Evolutionary conservation across 2,888 invertebrate species (phyloP), one percentile per base, ranked within the genome.

Genomic region (Phengaris arion): DNA sequence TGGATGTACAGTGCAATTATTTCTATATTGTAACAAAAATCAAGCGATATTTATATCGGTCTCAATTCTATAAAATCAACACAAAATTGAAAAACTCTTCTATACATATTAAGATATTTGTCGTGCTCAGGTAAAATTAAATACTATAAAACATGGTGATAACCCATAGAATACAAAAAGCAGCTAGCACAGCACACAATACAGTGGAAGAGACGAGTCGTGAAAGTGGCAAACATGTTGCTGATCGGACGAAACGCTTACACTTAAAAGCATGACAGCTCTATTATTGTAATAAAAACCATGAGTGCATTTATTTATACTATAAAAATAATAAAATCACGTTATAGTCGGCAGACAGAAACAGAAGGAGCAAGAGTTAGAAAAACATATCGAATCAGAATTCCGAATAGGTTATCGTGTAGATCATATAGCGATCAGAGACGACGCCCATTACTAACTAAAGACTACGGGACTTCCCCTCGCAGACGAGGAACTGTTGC

Each of bases 161-260:
- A 89, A 91, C 89, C 91, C 90, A 91, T 91, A 92, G 90, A 91
- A 64, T 90, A 93, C 93, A 92, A 93, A 92, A 93, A 93, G 93
- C 93, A 93, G 93, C 93, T 93, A 93, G 91, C 93, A 92, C 90
- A 92, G 91, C 93, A 93, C 93, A 92, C 93, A 89, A 85, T 89
- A 92, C 89, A 92, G 93, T 93, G 92, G 93, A 92, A 92, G 89
- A 92, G 90, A 90, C 93, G 89, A 93, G 85, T 90, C 87, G 92
- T 91, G 93, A 91, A 87, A 89, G 90, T 92, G 90, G 89, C 90
- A 91, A 91, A 92, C 89, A 89, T 87, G 85, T 92, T 88, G 92
- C 90, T 91, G 90, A 89, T 90, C 88, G 86, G 89, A 92, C 89
- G 90, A 89, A 91, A 92, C 91, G 91, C 92, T 92, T 92, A 92